A percentile compares a stretch with the other conserved stretches of the same genome.
These are phyloP conservation scores for Aphaenogaster rudis DNA, from an alignment of 1,140 invertebrate genomes.

Conservation along the genomic window DNA sequence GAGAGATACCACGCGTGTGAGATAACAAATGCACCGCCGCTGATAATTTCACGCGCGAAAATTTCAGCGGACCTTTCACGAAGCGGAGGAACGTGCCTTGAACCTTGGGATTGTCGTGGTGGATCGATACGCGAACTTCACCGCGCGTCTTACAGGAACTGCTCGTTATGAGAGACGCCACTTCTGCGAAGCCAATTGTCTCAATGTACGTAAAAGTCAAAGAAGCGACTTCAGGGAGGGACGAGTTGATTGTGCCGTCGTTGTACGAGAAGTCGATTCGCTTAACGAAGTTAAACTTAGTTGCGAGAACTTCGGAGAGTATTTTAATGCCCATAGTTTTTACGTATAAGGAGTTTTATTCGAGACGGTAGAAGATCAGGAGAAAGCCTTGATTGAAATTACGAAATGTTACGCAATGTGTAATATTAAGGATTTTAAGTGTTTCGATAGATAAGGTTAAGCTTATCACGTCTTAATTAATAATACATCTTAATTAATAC, in stretches of 20 bases:
- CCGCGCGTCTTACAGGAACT: constrained; percentile 15
- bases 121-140: constrained; percentile 35
- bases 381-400: neutral
- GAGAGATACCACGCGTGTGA: neutral
- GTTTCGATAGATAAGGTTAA: neutral
- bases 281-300: constrained; percentile 28
- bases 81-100: neutral
- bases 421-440: neutral
- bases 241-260: constrained; percentile 34
- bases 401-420: constrained; percentile 23
- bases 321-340: neutral
- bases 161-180: constrained; percentile 25
- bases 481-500: neutral
- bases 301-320: constrained; percentile 17
- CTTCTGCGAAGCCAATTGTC: constrained; percentile 51
- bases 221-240: neutral
- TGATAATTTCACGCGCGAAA: neutral
- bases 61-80: neutral
- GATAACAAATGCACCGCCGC: neutral
- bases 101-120: neutral
- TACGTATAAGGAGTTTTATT: neutral
- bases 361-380: neutral
- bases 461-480: neutral
- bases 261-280: constrained; percentile 41
- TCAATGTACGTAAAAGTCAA: constrained; percentile 39